Base-by-base conservation (phyloP, 1,140 invertebrate species). In the Geopemphigus sp. region DNA sequence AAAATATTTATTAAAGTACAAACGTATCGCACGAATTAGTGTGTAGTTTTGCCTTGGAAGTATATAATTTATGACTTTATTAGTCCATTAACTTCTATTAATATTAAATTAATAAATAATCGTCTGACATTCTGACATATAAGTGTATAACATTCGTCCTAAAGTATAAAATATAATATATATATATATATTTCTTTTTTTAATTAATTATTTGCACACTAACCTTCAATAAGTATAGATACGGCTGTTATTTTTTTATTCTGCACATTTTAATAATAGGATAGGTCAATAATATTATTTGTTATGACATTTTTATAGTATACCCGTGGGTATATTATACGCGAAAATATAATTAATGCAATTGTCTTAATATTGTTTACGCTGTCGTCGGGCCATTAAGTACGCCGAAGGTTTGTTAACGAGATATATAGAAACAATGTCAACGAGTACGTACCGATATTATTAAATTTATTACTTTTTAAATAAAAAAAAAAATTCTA, bases 241-340 rank as follows among this genome's bases (percentile, higher is more conserved):
- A 47, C 24, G 14, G 12, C 12, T 68, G 22, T 6, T 39, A 10
- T 22, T 66, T 66, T 68, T 66, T 68, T 68, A 47, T 24, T 68
- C n/a, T 47, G 32, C 10, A 24, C 5, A 68, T 15, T 22, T 24
- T 24, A 68, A 68, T 24, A 24, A 24, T 22, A 47, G n/a, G 17
- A 68, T 68, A 68, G 39, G 39, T 68, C 15, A 6, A 68, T 54
- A 54, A 54, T 54, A 19, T 17, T 68, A 68, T 68, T 68, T 68
- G 5, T 68, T 15, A 68, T 47, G 39, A 47, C 39, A 47, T 66
- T 66, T 66, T 45, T 68, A 68, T 47, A 68, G n/a, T 68, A 24
- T 63, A 32, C 8, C 19, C n/a, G 11, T 47, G 12, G 19, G 39
- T 66, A 66, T 64, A 39, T 19, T 66, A 66, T 45, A 50, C 14